Evolutionary conservation across 2,888 invertebrate species (phyloP).

Genomic region (Coleophora deauratella): DNA sequence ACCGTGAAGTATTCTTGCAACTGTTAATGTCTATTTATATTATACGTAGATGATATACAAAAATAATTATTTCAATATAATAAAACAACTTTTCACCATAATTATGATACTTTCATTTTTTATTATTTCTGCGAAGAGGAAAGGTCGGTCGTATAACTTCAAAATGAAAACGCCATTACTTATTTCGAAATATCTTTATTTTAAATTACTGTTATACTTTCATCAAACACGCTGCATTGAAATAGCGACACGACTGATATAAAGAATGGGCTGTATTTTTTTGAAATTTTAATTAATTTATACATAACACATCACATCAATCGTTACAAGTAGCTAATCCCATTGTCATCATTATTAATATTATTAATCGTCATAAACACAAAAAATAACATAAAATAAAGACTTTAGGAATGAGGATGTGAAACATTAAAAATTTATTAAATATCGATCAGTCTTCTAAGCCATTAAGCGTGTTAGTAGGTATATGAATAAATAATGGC

Average conservation of each 20-base stretch:
- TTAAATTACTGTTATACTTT: slow-evolving; percentile 55
- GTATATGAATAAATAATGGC: neutral
- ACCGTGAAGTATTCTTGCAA: too few species aligned
- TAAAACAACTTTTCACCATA: too few species aligned
- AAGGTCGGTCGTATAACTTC: too few species aligned
- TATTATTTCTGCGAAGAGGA: too few species aligned
- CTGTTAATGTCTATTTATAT: too few species aligned
- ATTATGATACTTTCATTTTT: too few species aligned
- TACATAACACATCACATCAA: slow-evolving; percentile 49
- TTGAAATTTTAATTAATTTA: slow-evolving; percentile 26
- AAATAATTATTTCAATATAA: too few species aligned
- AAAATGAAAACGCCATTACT: neutral
- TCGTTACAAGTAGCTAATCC: slow-evolving; percentile 46
- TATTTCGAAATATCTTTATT: slow-evolving; percentile 27
- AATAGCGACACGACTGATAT: slow-evolving; percentile 57
- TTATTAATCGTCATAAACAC: slow-evolving; percentile 43
- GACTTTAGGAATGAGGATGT: neutral
- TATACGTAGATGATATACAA: too few species aligned
- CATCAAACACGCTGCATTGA: slow-evolving; percentile 64
- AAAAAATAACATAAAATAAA: too few species aligned
- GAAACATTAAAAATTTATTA: neutral
- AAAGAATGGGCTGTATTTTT: slow-evolving; percentile 38
- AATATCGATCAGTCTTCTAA: slow-evolving; percentile 39
- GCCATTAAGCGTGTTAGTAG: slow-evolving; percentile 48
- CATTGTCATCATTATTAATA: slow-evolving; percentile 51